These are phyloP conservation scores for Petrocephalus zakoni DNA, from an alignment of 2,113 vertebrate genomes.

Conservation along the genomic window DNA sequence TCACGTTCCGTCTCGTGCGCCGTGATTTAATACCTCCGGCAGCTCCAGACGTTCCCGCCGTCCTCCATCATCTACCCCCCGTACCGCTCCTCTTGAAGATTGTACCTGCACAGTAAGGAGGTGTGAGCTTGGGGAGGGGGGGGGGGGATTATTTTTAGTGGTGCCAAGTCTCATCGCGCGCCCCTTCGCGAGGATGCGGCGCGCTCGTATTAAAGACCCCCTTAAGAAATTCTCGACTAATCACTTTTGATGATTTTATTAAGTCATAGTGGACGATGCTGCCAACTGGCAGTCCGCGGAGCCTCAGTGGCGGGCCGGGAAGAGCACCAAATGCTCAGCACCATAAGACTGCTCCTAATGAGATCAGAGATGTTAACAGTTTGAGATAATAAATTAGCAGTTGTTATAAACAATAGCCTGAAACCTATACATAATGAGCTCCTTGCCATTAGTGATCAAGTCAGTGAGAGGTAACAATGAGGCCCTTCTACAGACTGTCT, in stretches of 20 bases:
- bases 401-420: conserved; percentile 61
- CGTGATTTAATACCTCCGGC: background rate
- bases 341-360: conserved; percentile 47
- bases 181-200: conserved; percentile 41
- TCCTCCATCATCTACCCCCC: background rate
- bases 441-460: conserved; percentile 60
- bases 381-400: conserved; percentile 65
- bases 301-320: conserved; percentile 52
- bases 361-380: conserved; percentile 58
- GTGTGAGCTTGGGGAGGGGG: background rate
- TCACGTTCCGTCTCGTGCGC: background rate
- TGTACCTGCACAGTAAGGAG: background rate
- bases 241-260: conserved; percentile 77
- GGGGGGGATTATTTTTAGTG: conserved; percentile 18
- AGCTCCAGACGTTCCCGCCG: background rate
- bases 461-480: conserved; percentile 49
- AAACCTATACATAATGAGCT: conserved; percentile 65
- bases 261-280: conserved; percentile 58
- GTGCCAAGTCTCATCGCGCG: conserved; percentile 13
- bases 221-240: conserved; percentile 63
- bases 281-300: conserved; percentile 59
- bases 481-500: conserved; percentile 26
- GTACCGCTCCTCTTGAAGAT: background rate
- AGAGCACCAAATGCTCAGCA: conserved; percentile 51
- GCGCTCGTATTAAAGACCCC: conserved; percentile 50